Evolutionary conservation across 2,113 vertebrate species (phyloP).

Genomic region (Pholis gunnellus): DNA sequence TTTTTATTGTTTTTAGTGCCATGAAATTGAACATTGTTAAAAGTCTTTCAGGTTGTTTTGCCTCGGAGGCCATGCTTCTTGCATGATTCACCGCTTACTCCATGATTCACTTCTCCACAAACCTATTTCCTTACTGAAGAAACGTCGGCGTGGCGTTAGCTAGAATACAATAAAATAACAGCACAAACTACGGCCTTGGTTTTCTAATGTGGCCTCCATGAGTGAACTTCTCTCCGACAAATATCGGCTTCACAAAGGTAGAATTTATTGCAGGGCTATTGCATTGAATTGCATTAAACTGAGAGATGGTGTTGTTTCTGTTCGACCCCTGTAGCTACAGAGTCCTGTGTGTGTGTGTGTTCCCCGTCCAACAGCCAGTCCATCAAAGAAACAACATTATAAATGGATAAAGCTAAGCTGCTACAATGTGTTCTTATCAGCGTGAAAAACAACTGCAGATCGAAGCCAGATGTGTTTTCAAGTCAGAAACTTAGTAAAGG

Average conservation of each 20-base stretch:
- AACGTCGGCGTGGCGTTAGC: not conserved
- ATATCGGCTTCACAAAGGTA: slow-evolving; percentile 10
- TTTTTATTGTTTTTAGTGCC: too few relatives aligned
- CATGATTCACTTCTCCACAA: not conserved
- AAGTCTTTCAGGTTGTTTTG: too few relatives aligned
- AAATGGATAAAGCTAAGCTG: slow-evolving; percentile 24
- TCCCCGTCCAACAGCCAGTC: not conserved
- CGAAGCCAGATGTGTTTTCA: not conserved
- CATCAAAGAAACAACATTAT: slow-evolving; percentile 33
- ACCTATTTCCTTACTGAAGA: not conserved
- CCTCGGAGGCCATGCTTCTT: not conserved
- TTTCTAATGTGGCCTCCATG: not conserved
- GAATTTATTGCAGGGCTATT: slow-evolving; percentile 33
- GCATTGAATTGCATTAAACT: slow-evolving; percentile 36
- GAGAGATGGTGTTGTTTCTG: slow-evolving; percentile 22
- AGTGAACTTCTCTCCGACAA: not conserved
- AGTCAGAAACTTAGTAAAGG: not conserved
- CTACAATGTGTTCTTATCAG: not conserved
- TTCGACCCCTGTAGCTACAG: slow-evolving; percentile 30
- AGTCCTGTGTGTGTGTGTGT: not conserved
- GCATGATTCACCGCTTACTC: not conserved
- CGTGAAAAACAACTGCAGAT: slow-evolving; percentile 4
- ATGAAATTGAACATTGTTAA: too few relatives aligned
- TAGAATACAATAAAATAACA: not conserved
- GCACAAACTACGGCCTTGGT: not conserved